Evolutionary conservation across 1,140 invertebrate genomes (phyloP), one percentile per base, ranked within the genome.

Genomic region (Trypoxylus dichotomus): DNA sequence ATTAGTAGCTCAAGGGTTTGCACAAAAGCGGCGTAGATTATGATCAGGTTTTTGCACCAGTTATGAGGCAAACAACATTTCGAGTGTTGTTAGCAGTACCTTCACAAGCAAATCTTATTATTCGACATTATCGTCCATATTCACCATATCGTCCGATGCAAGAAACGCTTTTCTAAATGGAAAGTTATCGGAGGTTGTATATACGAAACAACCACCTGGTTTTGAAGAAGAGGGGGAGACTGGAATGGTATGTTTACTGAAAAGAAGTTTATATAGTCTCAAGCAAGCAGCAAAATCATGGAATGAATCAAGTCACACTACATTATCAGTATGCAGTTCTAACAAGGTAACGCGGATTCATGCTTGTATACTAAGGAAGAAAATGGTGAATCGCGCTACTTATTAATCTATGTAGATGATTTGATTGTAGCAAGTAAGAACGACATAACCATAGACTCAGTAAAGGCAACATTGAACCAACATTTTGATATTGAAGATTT

Each of bases 231-330:
- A 71, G 25, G 63, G 5, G 6, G 13, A 71, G 21, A 15, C 6
- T 19, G 60, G 19, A 19, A n/a, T 71, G 2, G 63, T 29, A 25
- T 71, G 25, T 27, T 71, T 71, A 27, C 27, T 71, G 21, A 25
- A 15, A 13, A 71, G 21, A 27, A 13, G 21, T 21, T 71, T 71
- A 24, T 71, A 29, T 71, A n/a, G 63, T 27, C 27, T 71, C 10
- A 71, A 71, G 13, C 63, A 71, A 71, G 63, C 63, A 29, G 63
- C 63, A 25, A 71, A 27, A 29, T 21, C 63, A 3, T 71, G 63
- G 63, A 71, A 71, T 27, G 3, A 71, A 2, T 3, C 19, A 24
- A 71, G 3, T 21, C 19, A 25, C n/a, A n/a, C n/a, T 25, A 71
- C 27, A 5, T 24, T 13, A 54, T 21, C 11, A 54, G 11, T 54